phyloP scores from a whole-genome alignment of 1,140 invertebrate species.

The Hesperophylax magnus region DNA sequence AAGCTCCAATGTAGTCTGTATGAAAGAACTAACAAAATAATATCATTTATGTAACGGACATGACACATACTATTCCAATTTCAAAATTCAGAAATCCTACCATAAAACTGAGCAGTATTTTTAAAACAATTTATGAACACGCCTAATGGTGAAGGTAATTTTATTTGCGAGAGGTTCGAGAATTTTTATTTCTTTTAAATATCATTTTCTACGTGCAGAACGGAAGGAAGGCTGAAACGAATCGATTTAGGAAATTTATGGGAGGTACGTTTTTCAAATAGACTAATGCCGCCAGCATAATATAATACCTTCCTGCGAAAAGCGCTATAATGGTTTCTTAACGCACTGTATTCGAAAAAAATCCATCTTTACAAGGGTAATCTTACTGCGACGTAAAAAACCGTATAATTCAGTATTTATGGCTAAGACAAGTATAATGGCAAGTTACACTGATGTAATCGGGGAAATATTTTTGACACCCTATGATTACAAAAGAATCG shows the following conservation, averaged over 20 bases:
- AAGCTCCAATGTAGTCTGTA: too few relatives aligned
- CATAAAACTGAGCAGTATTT: constrained; percentile 8
- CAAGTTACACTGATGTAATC: too few relatives aligned
- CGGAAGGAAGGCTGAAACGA: constrained; percentile 16
- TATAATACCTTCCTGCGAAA: not conserved
- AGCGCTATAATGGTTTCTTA: not conserved
- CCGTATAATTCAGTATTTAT: too few relatives aligned
- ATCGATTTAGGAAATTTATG: constrained; percentile 33
- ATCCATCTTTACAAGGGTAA: not conserved
- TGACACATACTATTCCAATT: too few relatives aligned
- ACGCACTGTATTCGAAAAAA: constrained; percentile 18
- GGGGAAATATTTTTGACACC: too few relatives aligned
- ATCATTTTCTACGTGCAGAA: constrained; percentile 32
- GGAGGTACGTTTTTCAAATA: constrained; percentile 27
- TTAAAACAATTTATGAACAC: constrained; percentile 29
- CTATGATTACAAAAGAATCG: too few relatives aligned
- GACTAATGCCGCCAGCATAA: constrained; percentile 16
- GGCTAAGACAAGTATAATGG: too few relatives aligned
- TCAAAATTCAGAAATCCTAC: not conserved
- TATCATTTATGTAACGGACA: too few relatives aligned
- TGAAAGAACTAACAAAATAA: too few relatives aligned
- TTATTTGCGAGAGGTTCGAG: constrained; percentile 18
- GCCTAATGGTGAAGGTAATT: constrained; percentile 19
- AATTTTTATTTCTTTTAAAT: constrained; percentile 36
- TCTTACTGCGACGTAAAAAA: too few relatives aligned